phyloP scores from a whole-genome alignment of 2,797 vertebrate genomes.

The Margarornis squamiger region DNA sequence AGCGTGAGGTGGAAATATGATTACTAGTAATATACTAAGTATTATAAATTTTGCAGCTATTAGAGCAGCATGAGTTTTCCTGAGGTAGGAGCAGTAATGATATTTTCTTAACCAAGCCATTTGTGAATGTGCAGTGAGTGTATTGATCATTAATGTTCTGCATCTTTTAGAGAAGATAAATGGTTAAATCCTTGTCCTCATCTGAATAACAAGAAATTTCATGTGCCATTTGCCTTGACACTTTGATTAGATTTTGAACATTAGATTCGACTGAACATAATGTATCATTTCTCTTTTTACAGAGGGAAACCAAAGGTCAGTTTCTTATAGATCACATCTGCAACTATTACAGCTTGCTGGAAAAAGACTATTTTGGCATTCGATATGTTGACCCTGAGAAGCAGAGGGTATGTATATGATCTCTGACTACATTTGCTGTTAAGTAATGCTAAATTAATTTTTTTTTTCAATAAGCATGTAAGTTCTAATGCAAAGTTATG shows the following conservation, averaged over 20 bases:
- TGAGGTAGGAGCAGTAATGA: background rate
- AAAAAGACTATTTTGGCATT: conserved; percentile 98
- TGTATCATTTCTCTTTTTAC: conserved; percentile 66
- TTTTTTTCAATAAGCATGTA: background rate
- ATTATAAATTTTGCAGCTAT: background rate
- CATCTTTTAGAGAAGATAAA: background rate
- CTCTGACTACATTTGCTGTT: background rate
- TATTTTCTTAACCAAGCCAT: background rate
- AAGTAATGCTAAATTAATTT: background rate
- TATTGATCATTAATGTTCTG: background rate
- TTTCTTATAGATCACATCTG: conserved; percentile 95
- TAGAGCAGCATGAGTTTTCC: background rate
- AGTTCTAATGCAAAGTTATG: background rate
- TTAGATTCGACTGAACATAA: background rate
- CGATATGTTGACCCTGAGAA: conserved; percentile 97
- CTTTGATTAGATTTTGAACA: background rate
- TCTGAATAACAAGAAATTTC: background rate
- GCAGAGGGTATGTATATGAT: conserved; percentile 86
- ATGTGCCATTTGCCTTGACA: background rate
- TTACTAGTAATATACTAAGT: background rate
- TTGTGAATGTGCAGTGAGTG: background rate
- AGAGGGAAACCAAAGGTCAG: conserved; percentile 97
- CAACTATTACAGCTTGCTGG: conserved; percentile 96
- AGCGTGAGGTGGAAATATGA: background rate
- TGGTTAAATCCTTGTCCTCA: background rate